These are phyloP conservation scores for Morphnarchus princeps DNA, from an alignment of 2,113 vertebrate species.

Conservation along the genomic window DNA sequence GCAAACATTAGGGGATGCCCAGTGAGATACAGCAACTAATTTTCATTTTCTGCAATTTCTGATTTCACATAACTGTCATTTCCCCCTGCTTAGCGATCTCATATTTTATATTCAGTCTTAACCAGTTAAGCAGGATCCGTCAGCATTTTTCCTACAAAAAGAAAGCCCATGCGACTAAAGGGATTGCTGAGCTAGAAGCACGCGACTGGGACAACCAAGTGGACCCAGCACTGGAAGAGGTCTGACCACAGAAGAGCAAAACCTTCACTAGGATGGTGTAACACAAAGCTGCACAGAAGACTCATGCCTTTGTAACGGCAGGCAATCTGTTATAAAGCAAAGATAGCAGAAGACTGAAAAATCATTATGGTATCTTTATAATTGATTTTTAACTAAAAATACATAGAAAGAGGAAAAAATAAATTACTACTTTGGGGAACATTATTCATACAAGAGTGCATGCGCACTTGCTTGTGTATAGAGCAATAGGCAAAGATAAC, in stretches of 20 bases:
- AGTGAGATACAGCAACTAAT: neutral
- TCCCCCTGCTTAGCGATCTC: neutral
- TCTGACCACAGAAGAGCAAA: neutral
- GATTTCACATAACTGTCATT: neutral
- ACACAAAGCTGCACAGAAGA: neutral
- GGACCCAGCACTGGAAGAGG: neutral
- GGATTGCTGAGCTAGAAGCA: neutral
- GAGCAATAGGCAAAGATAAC: neutral
- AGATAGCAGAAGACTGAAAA: neutral
- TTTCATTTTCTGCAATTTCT: neutral
- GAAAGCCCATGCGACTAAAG: neutral
- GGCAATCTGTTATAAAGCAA: neutral
- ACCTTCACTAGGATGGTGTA: rapidly evolving
- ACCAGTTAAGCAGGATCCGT: neutral
- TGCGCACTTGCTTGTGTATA: no score
- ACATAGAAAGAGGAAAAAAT: neutral
- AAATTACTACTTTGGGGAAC: neutral
- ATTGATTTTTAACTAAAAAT: neutral
- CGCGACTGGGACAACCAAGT: neutral
- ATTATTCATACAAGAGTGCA: neutral
- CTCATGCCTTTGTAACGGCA: neutral
- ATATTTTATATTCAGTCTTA: neutral
- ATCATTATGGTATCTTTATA: neutral
- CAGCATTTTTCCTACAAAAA: neutral
- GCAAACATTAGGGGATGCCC: neutral